A percentile compares a stretch with the other conserved stretches of the same genome.
These are phyloP conservation scores for Zygothrica quintamaculata DNA, from an alignment of 2,888 invertebrate genomes.

Conservation along the genomic window DNA sequence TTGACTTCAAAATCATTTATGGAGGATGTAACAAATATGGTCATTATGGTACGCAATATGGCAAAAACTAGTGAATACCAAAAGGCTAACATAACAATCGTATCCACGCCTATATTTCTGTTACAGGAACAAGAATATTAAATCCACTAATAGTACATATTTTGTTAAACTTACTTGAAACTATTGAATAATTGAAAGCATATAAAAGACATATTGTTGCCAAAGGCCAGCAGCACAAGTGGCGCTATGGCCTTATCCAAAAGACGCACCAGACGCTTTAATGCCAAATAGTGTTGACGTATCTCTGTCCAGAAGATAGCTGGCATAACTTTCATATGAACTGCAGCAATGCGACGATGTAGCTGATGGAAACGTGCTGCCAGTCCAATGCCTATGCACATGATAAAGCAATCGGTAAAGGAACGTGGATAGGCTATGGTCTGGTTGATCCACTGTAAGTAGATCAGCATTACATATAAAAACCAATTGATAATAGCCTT, in stretches of 20 bases:
- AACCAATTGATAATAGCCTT: accelerated
- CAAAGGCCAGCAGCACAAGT: constrained; percentile 88
- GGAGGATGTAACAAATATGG: constrained; percentile 86
- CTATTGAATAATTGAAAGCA: constrained; percentile 89
- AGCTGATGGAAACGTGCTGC: constrained; percentile 88
- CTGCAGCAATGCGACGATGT: constrained; percentile 85
- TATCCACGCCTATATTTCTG: constrained; percentile 82
- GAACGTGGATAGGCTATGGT: constrained; percentile 89
- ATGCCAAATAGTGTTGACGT: constrained; percentile 88
- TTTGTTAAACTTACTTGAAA: constrained; percentile 73
- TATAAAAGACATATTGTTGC: constrained; percentile 90
- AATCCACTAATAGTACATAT: accelerated
- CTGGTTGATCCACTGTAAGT: constrained; percentile 78
- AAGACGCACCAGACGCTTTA: constrained; percentile 87
- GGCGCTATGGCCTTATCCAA: constrained; percentile 87
- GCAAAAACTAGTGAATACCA: constrained; percentile 86
- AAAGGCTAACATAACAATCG: constrained; percentile 85
- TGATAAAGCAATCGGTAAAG: constrained; percentile 89
- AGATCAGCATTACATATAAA: background rate
- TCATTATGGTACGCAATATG: constrained; percentile 85
- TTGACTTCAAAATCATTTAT: constrained; percentile 86
- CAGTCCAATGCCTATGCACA: constrained; percentile 88
- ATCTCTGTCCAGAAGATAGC: constrained; percentile 87
- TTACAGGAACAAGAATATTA: background rate
- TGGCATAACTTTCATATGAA: constrained; percentile 84